These are phyloP conservation scores for Mormoops blainvillei DNA, from an alignment of 2,113 vertebrate species.

Conservation along the genomic window DNA sequence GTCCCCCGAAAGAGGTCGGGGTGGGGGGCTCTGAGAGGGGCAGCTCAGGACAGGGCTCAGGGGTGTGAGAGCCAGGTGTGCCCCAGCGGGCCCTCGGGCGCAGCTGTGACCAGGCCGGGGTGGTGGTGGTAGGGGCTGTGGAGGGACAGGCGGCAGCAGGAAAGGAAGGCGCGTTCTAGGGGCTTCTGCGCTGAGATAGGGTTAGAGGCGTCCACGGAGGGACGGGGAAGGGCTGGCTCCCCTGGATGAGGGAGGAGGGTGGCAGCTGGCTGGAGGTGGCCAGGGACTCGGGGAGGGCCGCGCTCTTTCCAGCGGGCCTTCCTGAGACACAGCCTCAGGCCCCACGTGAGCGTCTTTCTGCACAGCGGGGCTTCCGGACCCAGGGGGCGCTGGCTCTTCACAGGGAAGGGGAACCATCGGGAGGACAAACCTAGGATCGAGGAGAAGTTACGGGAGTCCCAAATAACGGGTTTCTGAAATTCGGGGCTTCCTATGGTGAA, in stretches of 20 bases:
- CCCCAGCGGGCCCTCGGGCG: fast-evolving
- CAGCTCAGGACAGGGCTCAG: no score
- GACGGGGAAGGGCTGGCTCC: not conserved
- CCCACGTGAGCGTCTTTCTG: not conserved
- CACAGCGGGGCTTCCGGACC: not conserved
- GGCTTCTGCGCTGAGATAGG: fast-evolving
- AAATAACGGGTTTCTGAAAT: not conserved
- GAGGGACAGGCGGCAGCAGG: not conserved
- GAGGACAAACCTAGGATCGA: not conserved
- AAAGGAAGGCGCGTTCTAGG: not conserved
- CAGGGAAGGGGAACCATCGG: fast-evolving
- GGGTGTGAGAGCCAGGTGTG: not conserved
- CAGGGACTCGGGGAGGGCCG: not conserved
- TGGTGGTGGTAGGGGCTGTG: fast-evolving
- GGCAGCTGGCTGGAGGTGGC: not conserved
- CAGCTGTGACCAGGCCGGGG: not conserved
- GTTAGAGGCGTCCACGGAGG: not conserved
- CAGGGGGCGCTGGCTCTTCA: not conserved
- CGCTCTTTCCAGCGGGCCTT: fast-evolving
- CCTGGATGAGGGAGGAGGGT: not conserved
- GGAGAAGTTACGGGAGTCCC: not conserved
- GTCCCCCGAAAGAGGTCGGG: not conserved
- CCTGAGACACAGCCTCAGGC: fast-evolving
- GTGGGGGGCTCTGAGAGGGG: not conserved
- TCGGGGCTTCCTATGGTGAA: not conserved